Percentiles rank a stretch among this genome's conserved stretches.
Conservation (phyloP, 2,888 invertebrate genomes). For the Torymus texanus region DNA sequence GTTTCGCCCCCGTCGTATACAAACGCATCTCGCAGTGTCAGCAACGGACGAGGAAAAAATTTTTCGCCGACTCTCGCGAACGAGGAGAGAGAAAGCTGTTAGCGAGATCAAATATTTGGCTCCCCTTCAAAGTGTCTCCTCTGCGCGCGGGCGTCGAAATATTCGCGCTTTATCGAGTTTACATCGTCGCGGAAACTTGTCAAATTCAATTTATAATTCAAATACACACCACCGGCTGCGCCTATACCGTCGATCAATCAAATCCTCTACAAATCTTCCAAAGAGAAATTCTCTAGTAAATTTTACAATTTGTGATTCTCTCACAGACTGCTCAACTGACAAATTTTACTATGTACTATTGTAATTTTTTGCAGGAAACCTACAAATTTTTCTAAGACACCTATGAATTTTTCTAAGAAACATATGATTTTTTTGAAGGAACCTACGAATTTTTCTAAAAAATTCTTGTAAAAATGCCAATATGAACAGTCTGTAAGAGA, state of each 20-base stretch:
- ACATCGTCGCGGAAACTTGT: neutral
- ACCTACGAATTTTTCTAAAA: no score
- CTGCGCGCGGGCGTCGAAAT: neutral
- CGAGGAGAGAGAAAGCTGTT: conserved; percentile 21
- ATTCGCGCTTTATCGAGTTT: conserved; percentile 36
- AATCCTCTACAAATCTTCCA: no score
- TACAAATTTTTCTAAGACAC: no score
- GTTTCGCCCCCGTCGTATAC: neutral
- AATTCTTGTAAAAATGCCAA: no score
- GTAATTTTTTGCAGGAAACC: no score
- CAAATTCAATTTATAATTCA: conserved; percentile 13
- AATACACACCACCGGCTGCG: neutral
- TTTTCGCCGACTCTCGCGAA: neutral
- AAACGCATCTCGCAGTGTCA: neutral
- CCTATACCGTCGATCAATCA: neutral
- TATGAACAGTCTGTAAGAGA: no score
- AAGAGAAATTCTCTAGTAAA: no score
- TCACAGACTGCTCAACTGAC: no score
- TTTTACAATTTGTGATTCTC: no score
- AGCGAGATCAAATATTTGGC: conserved; percentile 39
- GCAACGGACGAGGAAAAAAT: neutral
- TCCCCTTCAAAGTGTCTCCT: conserved; percentile 5
- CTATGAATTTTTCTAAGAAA: no score
- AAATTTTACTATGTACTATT: no score
- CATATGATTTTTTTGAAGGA: no score